Conservation (phyloP, 2,797 vertebrate species). For the Cirrhinus molitorella region DNA sequence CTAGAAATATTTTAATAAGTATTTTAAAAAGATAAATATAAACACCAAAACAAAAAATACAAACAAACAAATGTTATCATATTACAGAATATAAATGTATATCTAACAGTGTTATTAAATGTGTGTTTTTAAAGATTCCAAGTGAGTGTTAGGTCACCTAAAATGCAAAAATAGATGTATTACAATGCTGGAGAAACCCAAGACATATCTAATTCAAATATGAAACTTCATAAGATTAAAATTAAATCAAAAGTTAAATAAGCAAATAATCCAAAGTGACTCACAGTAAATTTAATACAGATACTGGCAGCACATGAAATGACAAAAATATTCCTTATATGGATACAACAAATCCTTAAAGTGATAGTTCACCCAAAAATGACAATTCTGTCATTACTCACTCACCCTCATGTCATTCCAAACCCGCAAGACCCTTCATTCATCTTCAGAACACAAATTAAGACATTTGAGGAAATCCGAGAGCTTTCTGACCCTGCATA, state of each 20-base stretch:
- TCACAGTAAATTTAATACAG: not conserved
- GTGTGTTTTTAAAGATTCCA: not conserved
- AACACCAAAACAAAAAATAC: not conserved
- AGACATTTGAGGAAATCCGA: no score
- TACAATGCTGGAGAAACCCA: not conserved
- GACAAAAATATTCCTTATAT: not conserved
- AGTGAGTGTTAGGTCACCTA: no score
- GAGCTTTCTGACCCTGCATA: no score
- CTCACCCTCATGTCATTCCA: no score
- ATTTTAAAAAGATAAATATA: not conserved
- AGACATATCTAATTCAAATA: not conserved
- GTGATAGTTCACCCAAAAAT: no score
- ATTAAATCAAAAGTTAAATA: not conserved
- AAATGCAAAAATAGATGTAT: not conserved
- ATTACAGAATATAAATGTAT: not conserved
- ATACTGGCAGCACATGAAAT: not conserved
- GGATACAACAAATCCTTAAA: no score
- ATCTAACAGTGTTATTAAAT: not conserved
- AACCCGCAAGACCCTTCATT: no score
- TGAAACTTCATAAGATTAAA: not conserved
- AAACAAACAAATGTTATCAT: not conserved
- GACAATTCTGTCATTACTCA: no score
- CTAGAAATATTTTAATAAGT: no score
- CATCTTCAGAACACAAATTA: no score
- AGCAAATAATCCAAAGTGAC: not conserved